phyloP scores from a whole-genome alignment of 2,888 invertebrate species.

The Ceramica pisi region DNA sequence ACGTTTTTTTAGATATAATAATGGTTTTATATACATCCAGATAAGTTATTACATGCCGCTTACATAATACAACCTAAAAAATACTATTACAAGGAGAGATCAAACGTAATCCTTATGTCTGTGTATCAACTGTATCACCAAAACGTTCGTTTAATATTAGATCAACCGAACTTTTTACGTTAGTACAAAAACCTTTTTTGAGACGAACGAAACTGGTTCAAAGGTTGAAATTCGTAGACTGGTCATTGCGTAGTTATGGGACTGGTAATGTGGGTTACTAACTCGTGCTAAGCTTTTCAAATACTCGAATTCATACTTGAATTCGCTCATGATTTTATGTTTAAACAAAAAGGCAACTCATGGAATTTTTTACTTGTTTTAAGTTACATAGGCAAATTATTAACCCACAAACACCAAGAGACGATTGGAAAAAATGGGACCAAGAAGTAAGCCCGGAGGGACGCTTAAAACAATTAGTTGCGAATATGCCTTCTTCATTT shows the following conservation, averaged over 20 bases:
- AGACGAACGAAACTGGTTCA: background rate
- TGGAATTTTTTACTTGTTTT: background rate
- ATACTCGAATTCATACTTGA: background rate
- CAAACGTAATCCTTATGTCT: slow-evolving; percentile 1
- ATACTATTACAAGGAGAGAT: background rate
- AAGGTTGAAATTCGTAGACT: background rate
- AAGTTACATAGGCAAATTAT: background rate
- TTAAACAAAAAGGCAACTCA: background rate
- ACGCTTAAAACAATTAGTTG: background rate
- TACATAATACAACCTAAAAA: too few relatives aligned
- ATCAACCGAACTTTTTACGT: background rate
- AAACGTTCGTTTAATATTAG: slow-evolving; percentile 1
- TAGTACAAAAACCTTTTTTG: slow-evolving; percentile 3
- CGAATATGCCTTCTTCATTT: background rate
- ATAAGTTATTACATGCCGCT: slow-evolving; percentile 4
- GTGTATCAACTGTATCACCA: slow-evolving; percentile 9
- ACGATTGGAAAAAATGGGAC: slow-evolving; percentile 4
- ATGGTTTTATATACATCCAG: background rate
- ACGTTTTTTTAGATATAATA: background rate
- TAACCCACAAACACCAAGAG: too few relatives aligned
- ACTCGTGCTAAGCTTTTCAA: background rate
- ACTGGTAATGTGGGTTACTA: background rate
- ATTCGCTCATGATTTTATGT: background rate
- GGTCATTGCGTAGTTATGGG: background rate
- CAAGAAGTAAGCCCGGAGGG: background rate